phyloP scores from a whole-genome alignment of 2,888 invertebrate genomes.

The Drosophila ezoana region DNA sequence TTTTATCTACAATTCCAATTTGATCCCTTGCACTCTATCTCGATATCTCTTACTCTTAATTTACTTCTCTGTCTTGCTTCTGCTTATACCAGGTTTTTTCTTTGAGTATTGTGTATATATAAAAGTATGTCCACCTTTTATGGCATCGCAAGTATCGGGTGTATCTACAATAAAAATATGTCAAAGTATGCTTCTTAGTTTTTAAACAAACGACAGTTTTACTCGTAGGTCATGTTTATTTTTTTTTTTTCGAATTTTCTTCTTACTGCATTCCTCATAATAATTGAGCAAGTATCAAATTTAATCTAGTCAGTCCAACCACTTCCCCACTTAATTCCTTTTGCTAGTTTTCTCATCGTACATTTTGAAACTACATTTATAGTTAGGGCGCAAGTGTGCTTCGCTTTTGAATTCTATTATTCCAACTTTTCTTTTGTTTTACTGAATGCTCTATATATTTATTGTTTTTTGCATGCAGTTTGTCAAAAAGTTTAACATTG shows the following conservation, averaged over 20 bases:
- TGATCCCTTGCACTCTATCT: too few relatives aligned
- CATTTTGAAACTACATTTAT: not conserved
- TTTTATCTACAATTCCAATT: too few relatives aligned
- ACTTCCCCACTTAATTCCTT: not conserved
- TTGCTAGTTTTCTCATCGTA: not conserved
- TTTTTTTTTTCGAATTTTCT: not conserved
- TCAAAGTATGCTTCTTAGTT: too few relatives aligned
- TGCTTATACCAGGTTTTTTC: too few relatives aligned
- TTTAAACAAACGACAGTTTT: too few relatives aligned
- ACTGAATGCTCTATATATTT: not conserved
- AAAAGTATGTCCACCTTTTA: too few relatives aligned
- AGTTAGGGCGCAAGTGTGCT: not conserved
- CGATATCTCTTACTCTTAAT: too few relatives aligned
- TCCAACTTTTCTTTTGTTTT: not conserved
- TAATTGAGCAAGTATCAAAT: not conserved
- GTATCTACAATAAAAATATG: too few relatives aligned
- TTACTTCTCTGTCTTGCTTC: too few relatives aligned
- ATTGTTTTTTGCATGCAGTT: slow-evolving; percentile 24
- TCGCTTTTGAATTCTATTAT: not conserved
- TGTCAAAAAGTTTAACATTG: slow-evolving; percentile 22
- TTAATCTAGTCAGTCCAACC: not conserved
- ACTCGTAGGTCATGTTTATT: too few relatives aligned
- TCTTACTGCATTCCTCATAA: not conserved
- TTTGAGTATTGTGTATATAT: too few relatives aligned
- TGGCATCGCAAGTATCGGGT: too few relatives aligned